A percentile compares a stretch with the other conserved stretches of the same genome.
phyloP scores from a whole-genome alignment of 2,113 vertebrate genomes.

The Gymnorhina tibicen region DNA sequence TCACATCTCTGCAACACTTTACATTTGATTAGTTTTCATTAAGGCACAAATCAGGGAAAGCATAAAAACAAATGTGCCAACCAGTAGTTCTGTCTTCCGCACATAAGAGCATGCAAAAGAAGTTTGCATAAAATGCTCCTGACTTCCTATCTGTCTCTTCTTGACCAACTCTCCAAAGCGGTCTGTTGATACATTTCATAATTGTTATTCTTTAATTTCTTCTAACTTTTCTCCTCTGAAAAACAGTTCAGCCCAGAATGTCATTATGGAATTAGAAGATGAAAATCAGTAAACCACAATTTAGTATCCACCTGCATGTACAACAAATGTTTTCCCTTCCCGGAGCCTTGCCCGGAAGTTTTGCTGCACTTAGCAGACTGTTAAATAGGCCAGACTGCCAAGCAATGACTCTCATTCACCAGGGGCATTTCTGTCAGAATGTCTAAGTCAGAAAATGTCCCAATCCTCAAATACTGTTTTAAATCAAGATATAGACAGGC shows the following conservation, averaged over 20 bases:
- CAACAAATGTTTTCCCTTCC: neutral
- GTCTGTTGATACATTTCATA: neutral
- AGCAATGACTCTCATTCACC: neutral
- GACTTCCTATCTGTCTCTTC: neutral
- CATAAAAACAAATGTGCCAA: neutral
- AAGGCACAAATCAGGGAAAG: slow-evolving; percentile 34
- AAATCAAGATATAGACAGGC: neutral
- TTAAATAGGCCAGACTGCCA: neutral
- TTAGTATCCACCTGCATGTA: neutral
- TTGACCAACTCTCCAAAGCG: neutral
- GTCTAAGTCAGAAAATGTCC: neutral
- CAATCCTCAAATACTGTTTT: neutral
- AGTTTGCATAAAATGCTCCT: neutral
- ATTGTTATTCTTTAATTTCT: neutral
- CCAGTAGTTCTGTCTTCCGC: neutral
- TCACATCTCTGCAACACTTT: neutral
- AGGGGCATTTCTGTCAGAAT: neutral
- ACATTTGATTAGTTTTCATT: neutral
- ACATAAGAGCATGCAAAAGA: neutral
- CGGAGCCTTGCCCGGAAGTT: neutral
- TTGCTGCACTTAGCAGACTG: neutral
- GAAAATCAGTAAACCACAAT: neutral
- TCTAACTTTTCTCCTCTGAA: neutral
- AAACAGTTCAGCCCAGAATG: neutral
- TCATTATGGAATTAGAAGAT: neutral